Base-by-base conservation (phyloP, 2,888 invertebrate species). In the Cosmia pyralina region DNA sequence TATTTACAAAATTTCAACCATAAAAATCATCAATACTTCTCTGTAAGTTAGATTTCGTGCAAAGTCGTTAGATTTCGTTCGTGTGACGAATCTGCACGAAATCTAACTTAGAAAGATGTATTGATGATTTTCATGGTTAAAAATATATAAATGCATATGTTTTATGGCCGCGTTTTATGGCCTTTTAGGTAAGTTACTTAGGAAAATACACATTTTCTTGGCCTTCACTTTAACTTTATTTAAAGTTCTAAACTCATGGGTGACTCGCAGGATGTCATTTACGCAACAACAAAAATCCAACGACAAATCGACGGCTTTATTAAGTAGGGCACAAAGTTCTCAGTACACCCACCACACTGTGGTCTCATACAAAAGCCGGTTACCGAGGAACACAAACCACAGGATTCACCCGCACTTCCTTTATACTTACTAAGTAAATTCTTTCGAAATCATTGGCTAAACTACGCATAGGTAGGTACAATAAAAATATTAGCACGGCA, bases 351-450 rank as follows among this genome's bases (percentile, higher is more conserved):
- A 81, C 79, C 69, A 72, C 69, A 72, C 13, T 34, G 44, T 70
- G 62, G 66, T 28, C 67, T 58, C 60, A 19, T 67, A 71, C 60
- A 19, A 65, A 71, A 72, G 55, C 63, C 68, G 59, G 76, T 75
- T 60, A 62, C 59, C 2, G 19, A 69, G 60, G 71, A 68, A 75
- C 63, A 44, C 52, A 50, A 78, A 81, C 83, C 76, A 58, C 87
- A 85, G 75, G 55, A 60, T 59, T 74, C 69, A 69, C 67, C 64
- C 60, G 53, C 69, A 82, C 59, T 87, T 85, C 81, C 86, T 77
- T 63, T 75, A 64, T 48, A 34, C 2, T n/a, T 28, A 52, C 57
- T 41, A 15, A 34, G 10, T 10, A 50, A 58, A 63, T 69, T 77
- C 65, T 75, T 77, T 59, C 53, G 63, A 76, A 75, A 52, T 22